phyloP scores from a whole-genome alignment of 2,888 invertebrate genomes.

The Bellardia pandia region DNA sequence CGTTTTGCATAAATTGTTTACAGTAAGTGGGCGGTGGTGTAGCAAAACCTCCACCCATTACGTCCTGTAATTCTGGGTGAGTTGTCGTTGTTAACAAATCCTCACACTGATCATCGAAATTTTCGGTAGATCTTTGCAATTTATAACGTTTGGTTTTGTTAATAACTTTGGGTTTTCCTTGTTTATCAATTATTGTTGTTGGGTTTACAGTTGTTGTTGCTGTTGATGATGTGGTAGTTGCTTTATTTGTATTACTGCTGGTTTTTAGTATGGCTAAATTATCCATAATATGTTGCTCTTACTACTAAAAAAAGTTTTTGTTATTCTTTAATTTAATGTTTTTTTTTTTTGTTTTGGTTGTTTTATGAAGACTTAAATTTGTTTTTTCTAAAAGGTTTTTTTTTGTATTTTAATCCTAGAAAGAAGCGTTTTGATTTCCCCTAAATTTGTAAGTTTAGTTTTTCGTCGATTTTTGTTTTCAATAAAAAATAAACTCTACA shows the following conservation, averaged over 20 bases:
- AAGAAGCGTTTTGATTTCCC: slow-evolving; percentile 74
- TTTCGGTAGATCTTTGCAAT: slow-evolving; percentile 71
- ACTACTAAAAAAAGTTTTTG: slow-evolving; percentile 30
- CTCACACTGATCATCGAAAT: slow-evolving; percentile 55
- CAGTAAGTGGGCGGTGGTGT: slow-evolving; percentile 77
- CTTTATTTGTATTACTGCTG: slow-evolving; percentile 39
- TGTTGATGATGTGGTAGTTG: slow-evolving; percentile 27
- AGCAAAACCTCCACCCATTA: slow-evolving; percentile 83
- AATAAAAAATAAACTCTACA: slow-evolving; percentile 53
- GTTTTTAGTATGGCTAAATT: slow-evolving; percentile 46
- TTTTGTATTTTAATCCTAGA: slow-evolving; percentile 64
- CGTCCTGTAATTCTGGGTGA: slow-evolving; percentile 74
- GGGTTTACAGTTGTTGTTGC: background rate
- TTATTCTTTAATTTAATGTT: slow-evolving; percentile 9
- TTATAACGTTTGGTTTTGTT: slow-evolving; percentile 71
- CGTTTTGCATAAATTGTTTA: slow-evolving; percentile 68
- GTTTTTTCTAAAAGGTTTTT: slow-evolving; percentile 53
- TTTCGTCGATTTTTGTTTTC: slow-evolving; percentile 39
- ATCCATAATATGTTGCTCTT: slow-evolving; percentile 72
- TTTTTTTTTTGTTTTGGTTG: background rate
- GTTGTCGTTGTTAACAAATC: background rate
- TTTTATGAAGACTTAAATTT: slow-evolving; percentile 38
- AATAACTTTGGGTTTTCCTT: slow-evolving; percentile 31
- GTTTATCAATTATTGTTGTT: slow-evolving; percentile 29
- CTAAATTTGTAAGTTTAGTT: slow-evolving; percentile 61